Conservation (phyloP, 2,113 vertebrate genomes). For the Oxyura jamaicensis region DNA sequence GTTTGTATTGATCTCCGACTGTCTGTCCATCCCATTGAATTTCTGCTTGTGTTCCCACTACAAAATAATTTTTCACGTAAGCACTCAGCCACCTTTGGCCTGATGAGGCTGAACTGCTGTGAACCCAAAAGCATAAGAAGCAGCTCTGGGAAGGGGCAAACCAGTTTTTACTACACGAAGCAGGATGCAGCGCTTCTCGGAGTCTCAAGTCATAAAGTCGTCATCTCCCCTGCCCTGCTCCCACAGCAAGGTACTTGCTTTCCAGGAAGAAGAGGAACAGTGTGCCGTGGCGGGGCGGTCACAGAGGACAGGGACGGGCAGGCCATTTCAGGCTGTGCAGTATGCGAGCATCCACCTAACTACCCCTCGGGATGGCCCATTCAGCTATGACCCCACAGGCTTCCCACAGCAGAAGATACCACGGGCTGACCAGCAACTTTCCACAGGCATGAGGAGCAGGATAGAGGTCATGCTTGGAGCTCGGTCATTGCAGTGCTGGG, state of each 20-base stretch:
- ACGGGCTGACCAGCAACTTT: neutral
- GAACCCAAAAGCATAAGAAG: neutral
- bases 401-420: neutral
- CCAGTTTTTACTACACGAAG: neutral
- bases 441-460: neutral
- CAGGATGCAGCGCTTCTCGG: neutral
- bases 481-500: neutral
- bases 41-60: neutral
- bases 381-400: neutral
- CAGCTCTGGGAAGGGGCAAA: neutral
- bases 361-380: neutral
- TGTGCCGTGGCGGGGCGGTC: neutral
- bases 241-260: neutral
- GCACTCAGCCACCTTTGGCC: neutral
- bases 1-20: neutral
- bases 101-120: neutral
- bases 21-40: neutral
- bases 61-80: neutral
- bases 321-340: neutral
- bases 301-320: neutral
- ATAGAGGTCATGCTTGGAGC: neutral
- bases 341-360: neutral
- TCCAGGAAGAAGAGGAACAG: constrained; percentile 41
- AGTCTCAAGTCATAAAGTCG: neutral
- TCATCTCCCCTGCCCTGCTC: neutral